These are phyloP conservation scores for Drosophila busckii DNA, from an alignment of 1,140 invertebrate species.

Conservation along the genomic window DNA sequence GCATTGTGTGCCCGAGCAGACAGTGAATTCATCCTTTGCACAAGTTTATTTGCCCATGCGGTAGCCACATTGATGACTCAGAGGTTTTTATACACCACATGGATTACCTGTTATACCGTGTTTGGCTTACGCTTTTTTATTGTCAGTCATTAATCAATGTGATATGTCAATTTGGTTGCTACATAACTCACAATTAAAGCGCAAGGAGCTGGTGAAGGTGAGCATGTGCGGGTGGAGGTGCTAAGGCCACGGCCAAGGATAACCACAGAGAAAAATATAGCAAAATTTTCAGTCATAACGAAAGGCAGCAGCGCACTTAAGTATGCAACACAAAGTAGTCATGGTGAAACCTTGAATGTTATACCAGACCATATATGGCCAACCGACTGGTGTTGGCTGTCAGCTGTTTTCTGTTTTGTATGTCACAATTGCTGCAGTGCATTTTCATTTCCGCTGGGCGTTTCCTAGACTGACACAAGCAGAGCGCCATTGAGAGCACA, in stretches of 20 bases:
- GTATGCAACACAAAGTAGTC: background rate
- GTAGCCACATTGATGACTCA: conserved; percentile 31
- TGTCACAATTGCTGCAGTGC: conserved; percentile 11
- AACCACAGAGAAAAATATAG: background rate
- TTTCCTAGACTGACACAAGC: background rate
- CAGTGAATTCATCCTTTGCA: conserved; percentile 36
- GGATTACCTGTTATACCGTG: conserved; percentile 6
- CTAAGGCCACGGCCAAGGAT: conserved; percentile 9
- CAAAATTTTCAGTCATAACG: background rate
- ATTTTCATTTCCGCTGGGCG: conserved; percentile 26
- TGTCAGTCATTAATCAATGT: conserved; percentile 53
- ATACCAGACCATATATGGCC: background rate
- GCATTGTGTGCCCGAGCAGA: no score
- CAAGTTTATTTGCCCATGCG: conserved; percentile 1
- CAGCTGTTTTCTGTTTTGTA: conserved; percentile 24
- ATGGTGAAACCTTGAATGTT: conserved; percentile 33
- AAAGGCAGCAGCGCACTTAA: background rate
- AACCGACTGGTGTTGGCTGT: no score
- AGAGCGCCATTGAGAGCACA: background rate
- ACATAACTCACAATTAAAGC: conserved; percentile 53
- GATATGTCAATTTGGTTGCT: conserved; percentile 52
- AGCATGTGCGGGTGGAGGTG: no score
- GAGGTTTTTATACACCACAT: conserved; percentile 12
- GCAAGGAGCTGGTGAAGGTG: background rate
- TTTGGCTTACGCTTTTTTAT: background rate